phyloP scores from a whole-genome alignment of 2,888 invertebrate species.

The Chorisops tibialis region DNA sequence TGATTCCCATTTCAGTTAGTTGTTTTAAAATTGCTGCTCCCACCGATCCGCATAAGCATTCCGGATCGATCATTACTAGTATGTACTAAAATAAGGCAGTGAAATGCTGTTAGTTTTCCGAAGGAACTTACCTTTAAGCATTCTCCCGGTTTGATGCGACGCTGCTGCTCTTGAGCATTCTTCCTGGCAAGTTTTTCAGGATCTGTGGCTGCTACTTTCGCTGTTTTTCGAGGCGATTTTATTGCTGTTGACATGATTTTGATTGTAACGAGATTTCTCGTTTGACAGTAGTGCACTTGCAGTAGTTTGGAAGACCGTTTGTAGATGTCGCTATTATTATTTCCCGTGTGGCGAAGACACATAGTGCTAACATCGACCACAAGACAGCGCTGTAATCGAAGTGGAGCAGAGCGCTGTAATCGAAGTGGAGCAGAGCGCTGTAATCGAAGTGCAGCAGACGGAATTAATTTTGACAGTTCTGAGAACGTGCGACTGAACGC shows the following conservation, averaged over 20 bases:
- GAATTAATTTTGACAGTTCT: too few species aligned
- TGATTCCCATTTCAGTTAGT: constrained; percentile 36
- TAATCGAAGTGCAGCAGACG: too few species aligned
- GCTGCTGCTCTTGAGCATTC: constrained; percentile 44
- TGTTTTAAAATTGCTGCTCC: constrained; percentile 39
- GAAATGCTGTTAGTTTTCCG: not conserved
- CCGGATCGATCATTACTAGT: constrained; percentile 42
- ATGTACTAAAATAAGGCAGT: constrained; percentile 37
- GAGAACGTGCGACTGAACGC: too few species aligned
- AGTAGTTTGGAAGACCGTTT: not conserved
- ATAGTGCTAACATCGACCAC: too few species aligned
- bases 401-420: too few species aligned
- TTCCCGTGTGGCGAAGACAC: too few species aligned
- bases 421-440: too few species aligned
- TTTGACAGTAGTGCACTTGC: too few species aligned
- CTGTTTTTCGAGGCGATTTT: not conserved
- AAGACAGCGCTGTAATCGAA: too few species aligned
- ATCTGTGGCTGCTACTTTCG: not conserved
- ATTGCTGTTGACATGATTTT: not conserved
- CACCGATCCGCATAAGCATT: constrained; percentile 32
- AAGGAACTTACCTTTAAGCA: constrained; percentile 41
- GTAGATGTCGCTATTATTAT: not conserved
- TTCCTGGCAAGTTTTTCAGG: constrained; percentile 38
- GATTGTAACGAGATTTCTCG: not conserved
- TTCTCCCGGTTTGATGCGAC: constrained; percentile 47